Evolutionary conservation across 92 coral and sea anemone species (phyloP), one percentile per base, ranked within the genome.

Genomic region (Heteractis magnifica): DNA sequence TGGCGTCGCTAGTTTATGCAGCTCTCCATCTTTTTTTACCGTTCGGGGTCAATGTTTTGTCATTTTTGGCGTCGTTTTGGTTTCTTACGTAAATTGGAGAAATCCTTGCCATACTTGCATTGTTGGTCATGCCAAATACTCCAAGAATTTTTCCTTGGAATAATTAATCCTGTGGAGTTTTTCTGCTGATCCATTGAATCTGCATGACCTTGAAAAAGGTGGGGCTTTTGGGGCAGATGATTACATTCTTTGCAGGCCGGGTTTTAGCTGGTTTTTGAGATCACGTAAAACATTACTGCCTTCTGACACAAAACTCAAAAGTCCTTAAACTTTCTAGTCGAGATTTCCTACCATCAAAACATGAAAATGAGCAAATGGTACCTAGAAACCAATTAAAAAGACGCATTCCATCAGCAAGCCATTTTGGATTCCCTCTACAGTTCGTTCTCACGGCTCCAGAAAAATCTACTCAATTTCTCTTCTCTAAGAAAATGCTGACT

Each of bases 1-100:
- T 76, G 79, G 20, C 79, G 79, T 44, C 65, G 14, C 6, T 76
- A 76, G 79, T 52, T n/a, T 76, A 76, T 20, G 49, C 79, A 51
- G 79, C 41, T 76, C 79, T 76, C 51, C 79, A 50, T 51, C 60
- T 50, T n/a, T 20, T 7, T 51, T 16, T 34, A 18, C 26, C 44
- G 44, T 55, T 52, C 5, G 6, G 58, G 79, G 79, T 76, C 79
- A 76, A 76, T 48, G 6, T 50, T 75, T 50, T 76, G 79, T 51
- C 60, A 50, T 76, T 50, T 20, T 21, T 76, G 79, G 60, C 79
- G 44, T 76, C 59, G 58, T 52, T 18, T 76, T 50, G 60, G 48
- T 52, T 14, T 18, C 58, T 18, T 76, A 52, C 58, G 55, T 74
- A 51, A 15, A 74, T 9, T 74, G 10, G 52, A 7, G 52, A n/a